A percentile compares a stretch with the other conserved stretches of the same genome.
Evolutionary conservation across 2,113 vertebrate genomes (phyloP).

Genomic region (Phyllostomus hastatus): DNA sequence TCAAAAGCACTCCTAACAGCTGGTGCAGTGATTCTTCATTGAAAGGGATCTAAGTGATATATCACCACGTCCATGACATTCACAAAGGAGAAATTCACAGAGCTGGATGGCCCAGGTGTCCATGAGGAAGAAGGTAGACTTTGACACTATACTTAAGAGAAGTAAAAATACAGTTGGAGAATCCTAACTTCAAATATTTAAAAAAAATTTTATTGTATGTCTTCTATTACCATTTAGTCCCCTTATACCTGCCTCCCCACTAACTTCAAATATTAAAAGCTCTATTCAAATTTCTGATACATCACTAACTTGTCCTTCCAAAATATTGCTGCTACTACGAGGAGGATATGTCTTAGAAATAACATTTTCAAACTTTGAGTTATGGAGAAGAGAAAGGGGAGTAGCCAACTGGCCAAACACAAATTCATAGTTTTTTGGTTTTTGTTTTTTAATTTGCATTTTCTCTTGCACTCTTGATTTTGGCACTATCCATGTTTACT

Average conservation of each 20-base stretch:
- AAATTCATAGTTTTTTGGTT: not conserved
- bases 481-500: not conserved
- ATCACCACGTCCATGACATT: not conserved
- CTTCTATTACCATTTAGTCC: no score
- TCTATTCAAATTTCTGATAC: constrained; percentile 9
- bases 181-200: constrained; percentile 14
- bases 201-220: no score
- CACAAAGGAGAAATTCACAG: not conserved
- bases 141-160: not conserved
- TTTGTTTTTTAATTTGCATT: not conserved
- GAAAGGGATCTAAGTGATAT: not conserved
- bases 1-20: not conserved
- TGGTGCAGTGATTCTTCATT: not conserved
- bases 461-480: constrained; percentile 29
- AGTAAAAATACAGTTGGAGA: not conserved
- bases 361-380: not conserved
- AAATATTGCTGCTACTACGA: constrained; percentile 15
- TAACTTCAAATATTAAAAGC: constrained; percentile 16
- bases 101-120: not conserved
- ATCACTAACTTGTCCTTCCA: not conserved
- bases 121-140: not conserved
- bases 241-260: no score
- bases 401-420: not conserved
- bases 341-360: not conserved
- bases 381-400: not conserved